Percentiles rank a stretch among this genome's conserved stretches.
phyloP scores from a whole-genome alignment of 1,140 invertebrate genomes.

The Drosophila triauraria region DNA sequence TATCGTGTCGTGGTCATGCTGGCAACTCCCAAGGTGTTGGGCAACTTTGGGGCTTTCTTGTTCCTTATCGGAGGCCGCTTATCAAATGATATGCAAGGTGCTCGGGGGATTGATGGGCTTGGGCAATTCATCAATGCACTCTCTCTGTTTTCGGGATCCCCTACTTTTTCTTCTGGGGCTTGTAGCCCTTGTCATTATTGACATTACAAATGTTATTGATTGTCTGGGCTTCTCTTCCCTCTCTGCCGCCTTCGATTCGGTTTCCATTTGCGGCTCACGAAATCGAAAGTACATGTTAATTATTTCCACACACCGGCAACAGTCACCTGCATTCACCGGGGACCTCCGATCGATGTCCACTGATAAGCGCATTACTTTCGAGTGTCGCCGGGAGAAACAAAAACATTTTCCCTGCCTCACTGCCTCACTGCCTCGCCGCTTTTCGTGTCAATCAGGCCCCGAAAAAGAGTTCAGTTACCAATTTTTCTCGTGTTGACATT shows the following conservation, averaged over 20 bases:
- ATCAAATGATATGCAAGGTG: constrained; percentile 74
- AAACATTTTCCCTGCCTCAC: constrained; percentile 44
- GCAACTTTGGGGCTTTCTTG: constrained; percentile 40
- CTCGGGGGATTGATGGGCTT: constrained; percentile 37
- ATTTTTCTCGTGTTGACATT: constrained; percentile 63
- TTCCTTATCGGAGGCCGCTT: constrained; percentile 32
- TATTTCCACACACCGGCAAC: constrained; percentile 77
- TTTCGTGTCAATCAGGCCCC: constrained; percentile 68
- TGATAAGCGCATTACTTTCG: constrained; percentile 77
- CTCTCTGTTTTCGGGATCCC: constrained; percentile 54
- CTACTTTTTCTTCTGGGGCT: constrained; percentile 4
- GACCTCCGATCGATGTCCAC: constrained; percentile 67
- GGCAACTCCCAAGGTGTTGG: constrained; percentile 35
- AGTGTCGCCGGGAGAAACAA: constrained; percentile 55
- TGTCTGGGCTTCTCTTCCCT: constrained; percentile 50
- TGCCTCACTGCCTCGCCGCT: constrained; percentile 39
- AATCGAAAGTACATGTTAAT: constrained; percentile 82
- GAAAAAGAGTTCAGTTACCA: constrained; percentile 40
- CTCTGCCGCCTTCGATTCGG: constrained; percentile 18
- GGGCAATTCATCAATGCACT: constrained; percentile 68
- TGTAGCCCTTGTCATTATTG: constrained; percentile 74
- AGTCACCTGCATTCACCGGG: constrained; percentile 75
- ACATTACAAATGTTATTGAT: constrained; percentile 83
- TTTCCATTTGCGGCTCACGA: constrained; percentile 48
- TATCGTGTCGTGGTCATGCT: constrained; percentile 39